Base-by-base conservation (phyloP, 2,888 invertebrate species). In the Gerosis bhagava region DNA sequence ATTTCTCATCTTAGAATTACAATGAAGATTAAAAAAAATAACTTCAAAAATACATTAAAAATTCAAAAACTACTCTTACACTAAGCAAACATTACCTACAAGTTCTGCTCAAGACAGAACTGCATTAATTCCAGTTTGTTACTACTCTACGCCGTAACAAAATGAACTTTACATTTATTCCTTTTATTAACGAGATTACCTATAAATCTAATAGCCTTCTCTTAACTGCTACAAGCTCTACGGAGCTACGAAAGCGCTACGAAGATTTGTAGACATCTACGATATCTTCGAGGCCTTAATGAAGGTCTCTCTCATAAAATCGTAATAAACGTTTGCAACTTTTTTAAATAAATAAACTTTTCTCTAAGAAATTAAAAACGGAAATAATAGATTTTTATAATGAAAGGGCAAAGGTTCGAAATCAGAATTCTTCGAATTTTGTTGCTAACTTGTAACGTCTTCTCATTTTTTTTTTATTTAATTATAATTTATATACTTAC, bases 231-330 rank as follows among this genome's bases (percentile, higher is more conserved):
- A 44, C 40, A 12, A 46, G 31, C 17, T 56, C 65, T 64, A 61
- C 60, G 54, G 17, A 35, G 57, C 67, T 73, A 70, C 68, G 64
- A 29, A 25, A 22, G 47, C 50, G 59, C 70, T 70, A 72, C 67
- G 65, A 46, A 40, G 28, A 37, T 48, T 52, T 56, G 43, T 52
- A 48, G 50, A 48, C 50, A 17, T 41, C 53, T 53, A 50, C 50
- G 37, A 37, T 17, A 17, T 19, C 37, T 37, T 22, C 19, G 16
- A 15, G 10, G 15, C n/a, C 19, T 44, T 39, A 39, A 26, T 39
- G 11, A 39, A 26, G 39, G 3, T 26, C 25, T 25, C 25, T 25
- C 25, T 36, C 25, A 25, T 10, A 16, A 36, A 36, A 25, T 15
- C 22, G 13, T n/a, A n/a, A n/a, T n/a, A 15, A n/a, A 11, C 16